Evolutionary conservation across 2,888 invertebrate genomes (phyloP), one percentile per base, ranked within the genome.

Genomic region (Lithophane ornitopus): DNA sequence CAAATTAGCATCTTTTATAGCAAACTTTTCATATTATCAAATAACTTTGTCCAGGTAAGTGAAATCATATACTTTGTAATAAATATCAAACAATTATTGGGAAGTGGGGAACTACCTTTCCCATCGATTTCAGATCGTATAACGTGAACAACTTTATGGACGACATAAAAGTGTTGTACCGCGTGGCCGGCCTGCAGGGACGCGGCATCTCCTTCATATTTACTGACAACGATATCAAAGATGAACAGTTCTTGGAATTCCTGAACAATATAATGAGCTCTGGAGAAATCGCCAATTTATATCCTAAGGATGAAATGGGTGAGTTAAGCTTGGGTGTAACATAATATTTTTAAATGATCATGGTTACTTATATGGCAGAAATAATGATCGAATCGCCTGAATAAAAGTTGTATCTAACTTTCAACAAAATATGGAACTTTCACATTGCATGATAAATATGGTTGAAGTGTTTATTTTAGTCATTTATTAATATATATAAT

Each of bases 191-290:
- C 0, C 94, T 97, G n/a, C 97, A 98, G 87, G 98, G 98, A 0
- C 94, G 96, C n/a, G 99, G 99, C 12, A 97, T 98, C 49, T 97
- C 98, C 0, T 99, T 99, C 89, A 98, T 99, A 89, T 99, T 99
- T 91, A 99, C 99, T 14, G 99, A 99, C 91, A 99, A 99, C 89
- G 99, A 99, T 89, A 98, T 99, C 73, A 99, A 99, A 92, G 98
- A 99, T 87, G 99, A 99, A 91, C 97, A 98, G 14, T 99, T 99
- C 91, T 95, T 99, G 67, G 99, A 99, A 92, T 99, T 97, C 87
- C 96, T 99, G 8, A 99, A 99, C 91, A 99, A 99, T 89, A 98
- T 99, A 68, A 95, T 99, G 46, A 98, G 98, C 90, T 98, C 98
- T 0, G 99, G 99, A 65, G 99, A 99, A 97, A 98, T 98, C 11